Conservation (phyloP, 2,113 vertebrate genomes). For the Coracopsis vasa region DNA sequence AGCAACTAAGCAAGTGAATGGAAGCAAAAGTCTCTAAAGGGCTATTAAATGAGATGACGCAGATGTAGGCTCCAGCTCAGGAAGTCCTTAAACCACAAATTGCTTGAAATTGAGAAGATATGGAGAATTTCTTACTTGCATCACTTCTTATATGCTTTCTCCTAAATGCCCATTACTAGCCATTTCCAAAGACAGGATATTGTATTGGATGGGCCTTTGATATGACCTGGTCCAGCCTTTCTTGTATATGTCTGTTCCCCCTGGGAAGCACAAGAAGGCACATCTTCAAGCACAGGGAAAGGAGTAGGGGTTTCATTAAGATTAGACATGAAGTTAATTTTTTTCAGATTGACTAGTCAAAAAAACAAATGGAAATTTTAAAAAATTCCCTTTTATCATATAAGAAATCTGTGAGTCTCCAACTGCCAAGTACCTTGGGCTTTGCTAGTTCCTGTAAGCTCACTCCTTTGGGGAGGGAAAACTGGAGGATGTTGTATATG, state of each 20-base stretch:
- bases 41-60: constrained; percentile 56
- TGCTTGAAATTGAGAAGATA: constrained; percentile 54
- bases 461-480: background rate
- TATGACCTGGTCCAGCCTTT: background rate
- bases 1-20: constrained; percentile 8
- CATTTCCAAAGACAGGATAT: background rate
- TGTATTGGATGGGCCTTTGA: background rate
- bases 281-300: background rate
- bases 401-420: background rate
- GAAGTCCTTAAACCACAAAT: constrained; percentile 64
- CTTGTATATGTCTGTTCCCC: background rate
- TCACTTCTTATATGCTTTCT: constrained; percentile 13
- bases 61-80: constrained; percentile 37
- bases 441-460: background rate
- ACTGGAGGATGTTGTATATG: background rate
- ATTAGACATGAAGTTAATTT: background rate
- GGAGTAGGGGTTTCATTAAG: background rate
- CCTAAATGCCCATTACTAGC: background rate
- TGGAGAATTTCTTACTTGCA: constrained; percentile 24
- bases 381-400: background rate
- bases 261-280: background rate
- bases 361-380: background rate
- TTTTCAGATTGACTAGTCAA: background rate
- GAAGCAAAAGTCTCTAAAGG: constrained; percentile 41
- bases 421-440: background rate